These are phyloP conservation scores for Lasiommata megera DNA, from an alignment of 2,888 invertebrate genomes.

Conservation along the genomic window DNA sequence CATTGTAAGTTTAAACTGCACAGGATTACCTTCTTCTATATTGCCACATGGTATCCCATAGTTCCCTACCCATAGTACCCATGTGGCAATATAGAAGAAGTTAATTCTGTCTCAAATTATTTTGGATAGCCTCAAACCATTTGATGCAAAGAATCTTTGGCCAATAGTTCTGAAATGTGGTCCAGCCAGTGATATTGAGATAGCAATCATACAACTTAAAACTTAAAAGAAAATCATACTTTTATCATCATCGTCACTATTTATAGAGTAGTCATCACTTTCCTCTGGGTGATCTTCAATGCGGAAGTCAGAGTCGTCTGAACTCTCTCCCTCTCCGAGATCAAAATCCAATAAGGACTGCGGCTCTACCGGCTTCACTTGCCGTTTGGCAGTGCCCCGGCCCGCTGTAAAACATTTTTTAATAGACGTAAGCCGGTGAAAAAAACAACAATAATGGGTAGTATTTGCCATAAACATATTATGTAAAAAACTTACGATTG, in stretches of 20 bases:
- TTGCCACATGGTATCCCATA: too few relatives aligned
- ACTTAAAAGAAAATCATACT: constrained; percentile 52
- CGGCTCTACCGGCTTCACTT: constrained; percentile 89
- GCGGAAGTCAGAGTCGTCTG: constrained; percentile 96
- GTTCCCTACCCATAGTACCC: too few relatives aligned
- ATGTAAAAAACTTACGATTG: constrained; percentile 25
- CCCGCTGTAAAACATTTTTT: constrained; percentile 46
- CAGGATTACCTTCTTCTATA: too few relatives aligned
- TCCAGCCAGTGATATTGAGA: too few relatives aligned
- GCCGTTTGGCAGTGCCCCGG: constrained; percentile 89
- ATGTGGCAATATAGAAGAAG: too few relatives aligned
- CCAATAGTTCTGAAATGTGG: too few relatives aligned
- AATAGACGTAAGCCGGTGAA: constrained; percentile 12
- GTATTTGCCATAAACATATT: too few relatives aligned
- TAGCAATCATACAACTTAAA: too few relatives aligned
- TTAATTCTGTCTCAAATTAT: too few relatives aligned
- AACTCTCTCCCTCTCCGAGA: constrained; percentile 94
- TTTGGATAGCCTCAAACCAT: too few relatives aligned
- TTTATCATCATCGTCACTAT: constrained; percentile 84
- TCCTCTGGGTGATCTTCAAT: constrained; percentile 93
- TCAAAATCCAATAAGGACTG: constrained; percentile 91
- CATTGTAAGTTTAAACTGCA: too few relatives aligned
- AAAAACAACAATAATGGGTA: neutral
- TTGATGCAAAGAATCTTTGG: too few relatives aligned
- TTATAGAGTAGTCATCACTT: constrained; percentile 87